These are phyloP conservation scores for Perca fluviatilis DNA, from an alignment of 2,113 vertebrate species.

Conservation along the genomic window DNA sequence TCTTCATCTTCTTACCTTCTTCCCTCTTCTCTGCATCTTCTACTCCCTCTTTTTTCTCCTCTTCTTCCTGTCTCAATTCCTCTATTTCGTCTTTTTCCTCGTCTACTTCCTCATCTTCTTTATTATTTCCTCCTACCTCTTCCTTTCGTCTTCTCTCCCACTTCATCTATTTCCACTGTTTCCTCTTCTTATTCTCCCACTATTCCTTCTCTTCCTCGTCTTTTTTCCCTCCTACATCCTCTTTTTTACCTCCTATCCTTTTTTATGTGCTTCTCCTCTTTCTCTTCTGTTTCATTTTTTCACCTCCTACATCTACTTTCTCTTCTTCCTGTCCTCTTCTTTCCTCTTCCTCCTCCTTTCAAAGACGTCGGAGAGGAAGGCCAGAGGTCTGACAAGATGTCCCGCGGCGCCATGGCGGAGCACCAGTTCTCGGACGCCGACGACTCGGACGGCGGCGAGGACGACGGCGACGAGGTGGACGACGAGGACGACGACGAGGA, in stretches of 20 bases:
- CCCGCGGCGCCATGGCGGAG: constrained; percentile 84
- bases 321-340: too few relatives aligned
- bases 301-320: neutral
- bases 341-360: neutral
- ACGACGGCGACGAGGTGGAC: constrained; percentile 94
- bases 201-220: neutral
- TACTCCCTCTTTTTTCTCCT: neutral
- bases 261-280: neutral
- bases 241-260: neutral
- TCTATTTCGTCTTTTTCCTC: neutral
- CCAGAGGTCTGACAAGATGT: constrained; percentile 88
- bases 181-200: neutral
- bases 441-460: constrained; percentile 91
- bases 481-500: constrained; percentile 96
- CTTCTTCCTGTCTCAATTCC: neutral
- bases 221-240: fast-evolving
- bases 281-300: neutral
- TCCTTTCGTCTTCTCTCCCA: neutral
- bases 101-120: neutral
- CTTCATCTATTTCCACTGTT: neutral
- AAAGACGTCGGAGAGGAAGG: constrained; percentile 87
- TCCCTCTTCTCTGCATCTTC: neutral
- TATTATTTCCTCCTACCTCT: neutral
- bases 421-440: constrained; percentile 98
- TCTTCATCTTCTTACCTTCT: neutral